Conservation (phyloP, 30 jellyfish, hydroid and myxozoan genomes). For the Aurelia aurita region DNA sequence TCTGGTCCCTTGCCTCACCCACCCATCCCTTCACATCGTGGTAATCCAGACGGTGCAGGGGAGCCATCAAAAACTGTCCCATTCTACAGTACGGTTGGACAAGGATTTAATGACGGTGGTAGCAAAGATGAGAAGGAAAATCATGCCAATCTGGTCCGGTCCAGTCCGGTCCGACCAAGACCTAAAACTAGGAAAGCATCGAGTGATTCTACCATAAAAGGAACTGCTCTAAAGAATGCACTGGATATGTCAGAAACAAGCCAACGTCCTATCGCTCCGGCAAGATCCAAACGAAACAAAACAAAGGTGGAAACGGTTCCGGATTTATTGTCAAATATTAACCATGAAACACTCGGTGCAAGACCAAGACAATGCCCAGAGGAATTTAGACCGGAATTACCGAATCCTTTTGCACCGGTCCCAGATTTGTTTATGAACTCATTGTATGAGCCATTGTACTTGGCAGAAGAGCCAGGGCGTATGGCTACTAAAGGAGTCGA, state of each 20-base stretch:
- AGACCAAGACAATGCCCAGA: constrained; percentile 1
- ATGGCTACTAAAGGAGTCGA: not conserved
- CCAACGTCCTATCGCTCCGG: too few species aligned
- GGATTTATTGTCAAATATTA: not conserved
- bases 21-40: constrained; percentile 33
- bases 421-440: constrained; percentile 1
- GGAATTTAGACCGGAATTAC: not conserved
- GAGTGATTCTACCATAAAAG: too few species aligned
- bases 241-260: too few species aligned
- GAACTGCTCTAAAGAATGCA: too few species aligned
- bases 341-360: constrained; percentile 1
- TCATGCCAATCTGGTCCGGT: too few species aligned
- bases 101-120: too few species aligned
- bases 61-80: not conserved
- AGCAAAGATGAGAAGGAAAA: too few species aligned
- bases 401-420: not conserved
- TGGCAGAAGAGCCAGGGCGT: constrained; percentile 36
- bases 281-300: not conserved
- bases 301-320: not conserved
- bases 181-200: too few species aligned
- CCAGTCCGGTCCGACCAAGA: too few species aligned
- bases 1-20: not conserved
- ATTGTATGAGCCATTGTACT: constrained; percentile 12
- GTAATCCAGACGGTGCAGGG: constrained; percentile 12
- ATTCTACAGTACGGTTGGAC: too few species aligned